Evolutionary conservation across 37 sponge, comb jelly and placozoan species (phyloP), one percentile per base, ranked within the genome.

Genomic region (Aphrocallistes beatrix): DNA sequence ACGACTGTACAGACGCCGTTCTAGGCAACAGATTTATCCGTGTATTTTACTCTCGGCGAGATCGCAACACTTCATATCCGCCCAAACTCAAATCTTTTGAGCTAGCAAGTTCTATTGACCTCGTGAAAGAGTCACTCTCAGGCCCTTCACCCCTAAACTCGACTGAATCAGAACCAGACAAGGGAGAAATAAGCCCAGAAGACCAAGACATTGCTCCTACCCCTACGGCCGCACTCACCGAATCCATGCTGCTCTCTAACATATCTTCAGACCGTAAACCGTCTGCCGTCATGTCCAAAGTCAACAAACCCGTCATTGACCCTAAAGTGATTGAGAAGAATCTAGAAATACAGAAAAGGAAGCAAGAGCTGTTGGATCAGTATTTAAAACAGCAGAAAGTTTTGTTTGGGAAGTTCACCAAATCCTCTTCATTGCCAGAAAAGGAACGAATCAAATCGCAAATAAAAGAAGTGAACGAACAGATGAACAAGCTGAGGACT

Each of bases 1-100:
- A 92, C 84, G 88, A 90, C 28, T 90, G 89, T 38, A 38, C 92
- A 0, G 94, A 93, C 40, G 96, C 96, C 75, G 96, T 96, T 0
- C 83, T 91, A 30, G 90, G 89, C 83, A 96, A 96, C 51, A 81
- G 96, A 39, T 87, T 87, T 38, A 87, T 87, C 37, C 37, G 39
- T 10, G 86, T 87, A 13, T 87, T 87, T 51, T 87, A 60, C 21
- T 60, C 75, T 6, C 10, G n/a, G n/a, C 75, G 75, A 32, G 75
- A 60, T 30, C 75, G 75, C 3, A 60, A 60, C 34, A 60, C 75
- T 6, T 32, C 75, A 6, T 60, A 32, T 13, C 75, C 75, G 6
- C 75, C 75, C 75, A 60, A 60, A 60, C 75, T 13, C 6, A 60
- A 60, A 60, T 19, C 75, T 6, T 60, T 60, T 60, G 75, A 60